Evolutionary conservation across 2,113 vertebrate genomes (phyloP), one percentile per base, ranked within the genome.

Genomic region (Felis chaus): DNA sequence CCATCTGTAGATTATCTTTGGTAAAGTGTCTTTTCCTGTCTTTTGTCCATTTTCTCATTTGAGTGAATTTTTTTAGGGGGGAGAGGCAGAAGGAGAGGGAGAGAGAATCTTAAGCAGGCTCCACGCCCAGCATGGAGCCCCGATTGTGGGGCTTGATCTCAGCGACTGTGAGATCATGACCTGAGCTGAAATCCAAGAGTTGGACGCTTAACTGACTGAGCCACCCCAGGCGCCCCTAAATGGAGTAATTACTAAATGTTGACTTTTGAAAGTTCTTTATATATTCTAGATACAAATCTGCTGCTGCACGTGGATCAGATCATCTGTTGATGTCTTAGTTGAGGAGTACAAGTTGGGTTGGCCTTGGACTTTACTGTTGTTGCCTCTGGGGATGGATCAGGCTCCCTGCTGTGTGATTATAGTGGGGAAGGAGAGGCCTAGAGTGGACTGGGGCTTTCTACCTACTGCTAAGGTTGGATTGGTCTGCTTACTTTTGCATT

Each of bases 251-350:
- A 55, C 53, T 71, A 68, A 79, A 61, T 90, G 29, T 81, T 92
- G 71, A 68, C 14, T 85, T 94, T 74, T 71, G 50, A n/a, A 92
- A 82, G 83, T 92, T 92, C 21, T 91, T 69, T 65, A 25, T 69
- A 53, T 85, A 74, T 89, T 88, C 1, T 84, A 27, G 4, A 65
- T 94, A 71, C 18, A 31, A 65, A 39, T 94, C 65, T 57, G 29
- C 29, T 91, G 53, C 36, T 81, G 15, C 69, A 84, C 29, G 57
- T 91, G 29, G n/a, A 66, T 85, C 88, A 74, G 19, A 79, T 33
- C 25, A n/a, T 66, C 71, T 90, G 21, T 89, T 93, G 55, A 55
- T 80, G 41, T 41, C 36, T 45, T 87, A 45, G 55, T 65, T 74
- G 74, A 81, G 74, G 55, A 73, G 41, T 41, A 78, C 48, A 94